Evolutionary conservation across 2,797 vertebrate species (phyloP).

Genomic region (Allobates femoralis): DNA sequence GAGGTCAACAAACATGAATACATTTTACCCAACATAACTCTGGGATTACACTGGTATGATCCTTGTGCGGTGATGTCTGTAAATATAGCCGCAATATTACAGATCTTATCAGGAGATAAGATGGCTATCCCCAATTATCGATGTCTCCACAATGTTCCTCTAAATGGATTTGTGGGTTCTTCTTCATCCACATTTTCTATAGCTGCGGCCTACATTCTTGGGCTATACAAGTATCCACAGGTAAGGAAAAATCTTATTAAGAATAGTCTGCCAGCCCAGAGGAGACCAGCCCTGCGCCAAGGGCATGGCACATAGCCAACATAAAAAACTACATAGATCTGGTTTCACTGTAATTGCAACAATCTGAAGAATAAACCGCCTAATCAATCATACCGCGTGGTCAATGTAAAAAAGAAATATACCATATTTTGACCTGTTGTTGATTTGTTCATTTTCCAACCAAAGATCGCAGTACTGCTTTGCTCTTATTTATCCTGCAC

Average conservation of each 20-base stretch:
- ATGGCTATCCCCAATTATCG: conserved; percentile 42
- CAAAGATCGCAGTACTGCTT: too few relatives aligned
- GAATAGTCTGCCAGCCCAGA: too few relatives aligned
- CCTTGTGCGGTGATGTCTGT: neutral
- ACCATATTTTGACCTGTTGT: too few relatives aligned
- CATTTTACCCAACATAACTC: conserved; percentile 33
- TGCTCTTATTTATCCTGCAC: too few relatives aligned
- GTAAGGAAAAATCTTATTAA: neutral
- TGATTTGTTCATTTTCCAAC: too few relatives aligned
- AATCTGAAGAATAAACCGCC: too few relatives aligned
- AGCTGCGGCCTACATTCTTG: neutral
- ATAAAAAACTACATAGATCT: too few relatives aligned
- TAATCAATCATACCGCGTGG: too few relatives aligned
- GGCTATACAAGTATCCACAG: conserved; percentile 9
- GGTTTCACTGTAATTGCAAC: too few relatives aligned
- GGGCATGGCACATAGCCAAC: too few relatives aligned
- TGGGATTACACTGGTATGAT: conserved; percentile 47
- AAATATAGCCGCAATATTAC: neutral
- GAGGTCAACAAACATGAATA: conserved; percentile 28
- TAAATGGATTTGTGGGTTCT: conserved; percentile 17
- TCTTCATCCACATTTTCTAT: conserved; percentile 14
- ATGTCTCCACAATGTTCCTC: neutral
- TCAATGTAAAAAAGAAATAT: too few relatives aligned
- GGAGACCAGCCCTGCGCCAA: too few relatives aligned
- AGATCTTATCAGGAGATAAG: neutral